Base-by-base conservation (phyloP, 2,113 vertebrate species). In the Poeciliopsis prolifica region DNA sequence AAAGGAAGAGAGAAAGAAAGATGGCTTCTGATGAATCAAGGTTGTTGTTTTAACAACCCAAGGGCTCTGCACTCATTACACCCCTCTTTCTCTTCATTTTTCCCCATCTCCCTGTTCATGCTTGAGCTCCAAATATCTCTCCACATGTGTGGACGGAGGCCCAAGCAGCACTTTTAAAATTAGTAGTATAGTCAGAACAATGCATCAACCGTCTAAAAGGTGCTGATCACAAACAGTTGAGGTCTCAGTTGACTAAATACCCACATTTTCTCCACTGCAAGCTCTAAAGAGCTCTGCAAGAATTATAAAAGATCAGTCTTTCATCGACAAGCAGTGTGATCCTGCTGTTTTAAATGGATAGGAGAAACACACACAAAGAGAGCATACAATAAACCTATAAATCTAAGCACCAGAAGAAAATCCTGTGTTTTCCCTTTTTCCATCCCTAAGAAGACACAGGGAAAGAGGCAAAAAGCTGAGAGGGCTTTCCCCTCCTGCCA, bases 401-500 rank as follows among this genome's bases (percentile, higher is more conserved):
- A 85, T 62, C 35, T n/a, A 65, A 75, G 68, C 5, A 28, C 58
- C 71, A 11, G 17, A 33, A 51, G 74, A 65, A 66, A 76, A 81
- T 22, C 33, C 63, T 72, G 66, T 68, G 42, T 14, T 58, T 65
- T 84, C 26, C 31, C 71, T n/a, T 60, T 58, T 80, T 68, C 4
- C 74, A 62, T 74, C 64, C 60, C 72, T 78, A 30, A 69, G 72
- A 79, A 75, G 85, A 69, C 72, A 63, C 77, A 74, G 74, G 75
- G 73, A 68, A 75, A 68, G 86, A 81, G 77, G 69, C 29, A 82
- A 80, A 85, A 70, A 85, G 86, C 84, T 31, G 74, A 80, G 86
- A 76, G 86, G 84, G 85, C 75, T 84, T 78, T 88, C 83, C 88
- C 89, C 91, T 86, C 91, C 91, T 74, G 91, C 91, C 81, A 90